These are phyloP conservation scores for Lacerta viridis DNA, from an alignment of 2,797 vertebrate species.

Conservation along the genomic window DNA sequence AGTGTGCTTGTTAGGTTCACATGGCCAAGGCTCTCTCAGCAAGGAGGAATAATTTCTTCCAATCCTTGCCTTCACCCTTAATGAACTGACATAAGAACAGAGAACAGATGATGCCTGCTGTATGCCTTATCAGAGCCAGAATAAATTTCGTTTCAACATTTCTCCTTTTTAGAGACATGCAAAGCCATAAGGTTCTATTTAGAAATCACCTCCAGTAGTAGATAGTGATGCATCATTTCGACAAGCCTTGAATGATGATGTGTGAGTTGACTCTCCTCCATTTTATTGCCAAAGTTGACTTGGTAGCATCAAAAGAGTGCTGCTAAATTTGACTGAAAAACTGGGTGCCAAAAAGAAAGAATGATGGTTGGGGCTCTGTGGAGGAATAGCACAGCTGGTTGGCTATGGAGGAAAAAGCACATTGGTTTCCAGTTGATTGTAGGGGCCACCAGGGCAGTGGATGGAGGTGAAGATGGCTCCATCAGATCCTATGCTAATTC, in stretches of 20 bases:
- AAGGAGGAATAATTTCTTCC: too few species aligned
- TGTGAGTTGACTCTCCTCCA: not conserved
- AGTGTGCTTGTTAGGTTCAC: too few species aligned
- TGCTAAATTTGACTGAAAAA: slow-evolving; percentile 50
- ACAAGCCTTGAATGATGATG: slow-evolving; percentile 16
- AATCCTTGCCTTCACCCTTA: not conserved
- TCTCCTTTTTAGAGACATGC: not conserved
- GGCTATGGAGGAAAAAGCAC: not conserved
- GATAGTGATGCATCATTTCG: slow-evolving; percentile 7
- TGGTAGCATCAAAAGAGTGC: slow-evolving; percentile 40
- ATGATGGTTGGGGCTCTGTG: slow-evolving; percentile 21
- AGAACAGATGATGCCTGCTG: too few species aligned
- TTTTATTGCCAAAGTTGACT: slow-evolving; percentile 21
- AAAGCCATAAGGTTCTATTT: slow-evolving; percentile 2
- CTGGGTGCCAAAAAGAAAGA: slow-evolving; percentile 40
- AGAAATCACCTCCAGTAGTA: slow-evolving; percentile 9
- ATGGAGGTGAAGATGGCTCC: not conserved
- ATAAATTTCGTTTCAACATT: slow-evolving; percentile 33
- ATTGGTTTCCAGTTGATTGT: not conserved
- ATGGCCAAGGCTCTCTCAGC: too few species aligned
- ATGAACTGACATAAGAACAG: not conserved
- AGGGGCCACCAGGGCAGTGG: not conserved
- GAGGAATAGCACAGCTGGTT: not conserved
- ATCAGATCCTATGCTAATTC: not conserved
- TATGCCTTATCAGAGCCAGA: not conserved